Conservation (phyloP, 2,113 vertebrate species). For the Vanacampus margaritifer region DNA sequence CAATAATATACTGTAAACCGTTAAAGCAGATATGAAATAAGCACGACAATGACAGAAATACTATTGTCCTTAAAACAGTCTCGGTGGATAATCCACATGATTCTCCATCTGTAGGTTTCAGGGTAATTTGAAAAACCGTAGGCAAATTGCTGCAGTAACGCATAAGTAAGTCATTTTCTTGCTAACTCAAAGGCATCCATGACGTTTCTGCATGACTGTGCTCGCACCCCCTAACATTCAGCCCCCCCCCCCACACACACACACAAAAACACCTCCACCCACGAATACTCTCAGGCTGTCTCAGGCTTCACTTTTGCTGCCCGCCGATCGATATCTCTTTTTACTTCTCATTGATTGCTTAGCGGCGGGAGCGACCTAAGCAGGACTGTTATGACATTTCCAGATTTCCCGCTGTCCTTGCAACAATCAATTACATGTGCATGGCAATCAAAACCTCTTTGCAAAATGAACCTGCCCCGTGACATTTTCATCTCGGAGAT, state of each 20-base stretch:
- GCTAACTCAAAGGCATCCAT: constrained; percentile 72
- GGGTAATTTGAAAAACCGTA: neutral
- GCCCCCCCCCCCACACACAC: neutral
- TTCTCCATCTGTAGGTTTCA: neutral
- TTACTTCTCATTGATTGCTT: constrained; percentile 80
- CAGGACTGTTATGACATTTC: constrained; percentile 83
- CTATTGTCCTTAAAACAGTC: neutral
- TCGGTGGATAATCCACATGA: neutral
- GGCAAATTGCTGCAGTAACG: constrained; percentile 56
- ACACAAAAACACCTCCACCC: neutral
- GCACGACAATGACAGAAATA: neutral
- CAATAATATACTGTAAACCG: no score
- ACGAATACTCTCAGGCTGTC: constrained; percentile 57
- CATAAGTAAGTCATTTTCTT: constrained; percentile 70
- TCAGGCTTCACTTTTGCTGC: constrained; percentile 76
- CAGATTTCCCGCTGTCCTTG: constrained; percentile 82
- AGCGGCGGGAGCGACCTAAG: constrained; percentile 77
- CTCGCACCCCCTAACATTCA: constrained; percentile 3
- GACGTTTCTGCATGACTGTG: constrained; percentile 71
- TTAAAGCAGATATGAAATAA: neutral
- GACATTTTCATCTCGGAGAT: constrained; percentile 43
- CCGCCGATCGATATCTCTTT: constrained; percentile 78
- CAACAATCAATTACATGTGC: constrained; percentile 81
- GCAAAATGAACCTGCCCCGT: constrained; percentile 80
- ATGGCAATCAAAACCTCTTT: constrained; percentile 82